Conservation (phyloP, 2,113 vertebrate species). For the Cyprinodon brontotheroides region DNA sequence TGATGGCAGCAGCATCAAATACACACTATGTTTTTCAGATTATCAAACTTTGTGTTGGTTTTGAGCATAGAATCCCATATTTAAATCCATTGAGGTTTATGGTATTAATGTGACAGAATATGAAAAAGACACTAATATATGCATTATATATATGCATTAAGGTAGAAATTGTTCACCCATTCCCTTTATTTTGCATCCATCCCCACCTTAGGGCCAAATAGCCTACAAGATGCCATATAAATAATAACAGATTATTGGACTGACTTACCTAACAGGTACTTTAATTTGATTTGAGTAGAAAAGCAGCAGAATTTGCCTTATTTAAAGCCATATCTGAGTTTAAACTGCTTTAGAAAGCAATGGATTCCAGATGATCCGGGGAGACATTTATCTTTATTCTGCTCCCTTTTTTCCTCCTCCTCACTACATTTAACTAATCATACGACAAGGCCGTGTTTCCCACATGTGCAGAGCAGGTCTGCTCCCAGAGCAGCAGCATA, state of each 20-base stretch:
- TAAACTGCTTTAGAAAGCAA: conserved; percentile 51
- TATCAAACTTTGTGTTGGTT: background rate
- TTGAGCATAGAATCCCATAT: background rate
- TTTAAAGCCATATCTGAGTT: conserved; percentile 44
- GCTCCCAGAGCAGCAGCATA: conserved; percentile 26
- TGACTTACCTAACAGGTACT: conserved; percentile 40
- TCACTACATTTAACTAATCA: conserved; percentile 39
- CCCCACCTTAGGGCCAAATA: conserved; percentile 30
- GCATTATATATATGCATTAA: background rate
- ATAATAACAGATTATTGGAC: conserved; percentile 24
- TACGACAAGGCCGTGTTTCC: conserved; percentile 29
- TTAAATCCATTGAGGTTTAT: background rate
- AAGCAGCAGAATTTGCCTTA: conserved; percentile 39
- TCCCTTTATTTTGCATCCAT: conserved; percentile 31
- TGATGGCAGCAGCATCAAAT: background rate
- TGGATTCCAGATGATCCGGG: conserved; percentile 56
- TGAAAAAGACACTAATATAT: background rate
- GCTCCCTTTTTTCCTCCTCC: conserved; percentile 30
- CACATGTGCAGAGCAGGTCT: conserved; percentile 27
- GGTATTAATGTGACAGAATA: background rate
- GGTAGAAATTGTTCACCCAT: background rate
- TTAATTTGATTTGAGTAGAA: conserved; percentile 35
- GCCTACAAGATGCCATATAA: conserved; percentile 7
- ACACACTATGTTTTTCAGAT: background rate
- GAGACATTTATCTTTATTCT: conserved; percentile 65